Evolutionary conservation across 2,888 invertebrate species (phyloP).

Genomic region (Eurytoma adleriae): DNA sequence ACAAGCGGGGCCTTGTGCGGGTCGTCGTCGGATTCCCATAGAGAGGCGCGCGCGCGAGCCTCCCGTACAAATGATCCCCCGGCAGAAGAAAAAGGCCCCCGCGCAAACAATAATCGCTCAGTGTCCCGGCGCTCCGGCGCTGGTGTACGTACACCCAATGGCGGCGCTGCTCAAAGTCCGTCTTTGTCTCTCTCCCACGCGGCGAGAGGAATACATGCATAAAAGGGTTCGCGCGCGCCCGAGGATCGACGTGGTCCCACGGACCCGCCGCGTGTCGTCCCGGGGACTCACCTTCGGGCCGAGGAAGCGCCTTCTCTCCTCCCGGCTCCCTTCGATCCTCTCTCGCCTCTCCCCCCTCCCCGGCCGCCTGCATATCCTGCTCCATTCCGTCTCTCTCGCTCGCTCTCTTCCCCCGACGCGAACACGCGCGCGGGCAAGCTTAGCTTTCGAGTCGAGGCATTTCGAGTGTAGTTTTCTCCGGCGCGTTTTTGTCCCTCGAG

Average conservation of each 20-base stretch:
- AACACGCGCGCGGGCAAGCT: not conserved
- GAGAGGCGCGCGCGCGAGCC: too few species aligned
- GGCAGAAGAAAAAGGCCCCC: too few species aligned
- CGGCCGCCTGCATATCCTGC: not conserved
- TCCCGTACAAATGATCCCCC: too few species aligned
- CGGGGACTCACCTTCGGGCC: not conserved
- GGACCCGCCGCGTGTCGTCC: constrained; percentile 16
- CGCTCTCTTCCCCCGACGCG: too few species aligned
- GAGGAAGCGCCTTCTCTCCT: too few species aligned
- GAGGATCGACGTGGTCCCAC: constrained; percentile 51
- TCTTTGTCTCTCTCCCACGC: not conserved
- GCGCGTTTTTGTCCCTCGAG: constrained; percentile 17
- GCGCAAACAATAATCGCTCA: constrained; percentile 48
- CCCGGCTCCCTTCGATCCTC: constrained; percentile 14
- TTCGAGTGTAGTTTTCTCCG: constrained; percentile 21
- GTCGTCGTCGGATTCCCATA: too few species aligned
- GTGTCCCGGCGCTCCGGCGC: constrained; percentile 7
- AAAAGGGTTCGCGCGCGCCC: not conserved
- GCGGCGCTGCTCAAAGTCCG: not conserved
- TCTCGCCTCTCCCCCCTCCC: not conserved
- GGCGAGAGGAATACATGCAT: not conserved
- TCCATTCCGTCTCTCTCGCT: not conserved
- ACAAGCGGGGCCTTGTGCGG: too few species aligned
- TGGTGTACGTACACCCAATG: constrained; percentile 29
- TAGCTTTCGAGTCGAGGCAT: not conserved